These are phyloP conservation scores for Lampris incognitus DNA, from an alignment of 2,113 vertebrate species.

Conservation along the genomic window DNA sequence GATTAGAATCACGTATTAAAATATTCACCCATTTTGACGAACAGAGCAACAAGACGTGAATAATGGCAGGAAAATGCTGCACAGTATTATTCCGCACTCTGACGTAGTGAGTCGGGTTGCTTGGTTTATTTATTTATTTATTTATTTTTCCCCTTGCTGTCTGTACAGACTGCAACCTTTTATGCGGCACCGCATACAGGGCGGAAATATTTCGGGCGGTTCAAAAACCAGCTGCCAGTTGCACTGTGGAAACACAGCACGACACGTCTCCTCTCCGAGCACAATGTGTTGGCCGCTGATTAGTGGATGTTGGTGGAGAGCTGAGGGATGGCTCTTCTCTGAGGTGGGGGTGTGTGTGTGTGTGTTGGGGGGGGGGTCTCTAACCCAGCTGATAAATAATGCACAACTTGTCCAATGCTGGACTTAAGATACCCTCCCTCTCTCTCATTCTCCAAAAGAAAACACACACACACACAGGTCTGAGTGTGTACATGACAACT, in stretches of 20 bases:
- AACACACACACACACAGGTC: neutral
- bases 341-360: slow-evolving; percentile 23
- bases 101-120: too few species aligned
- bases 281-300: slow-evolving; percentile 50
- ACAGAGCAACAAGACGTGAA: too few species aligned
- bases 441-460: neutral
- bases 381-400: slow-evolving; percentile 58
- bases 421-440: slow-evolving; percentile 35
- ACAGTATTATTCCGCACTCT: too few species aligned
- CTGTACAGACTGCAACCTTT: neutral
- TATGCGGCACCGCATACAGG: too few species aligned
- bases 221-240: slow-evolving; percentile 3
- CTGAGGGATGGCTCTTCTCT: slow-evolving; percentile 18
- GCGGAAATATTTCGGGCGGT: too few species aligned
- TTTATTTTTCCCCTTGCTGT: neutral
- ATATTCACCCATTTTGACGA: too few species aligned
- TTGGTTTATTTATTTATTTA: too few species aligned
- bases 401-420: slow-evolving; percentile 42
- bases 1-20: too few species aligned
- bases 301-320: slow-evolving; percentile 48
- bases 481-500: neutral
- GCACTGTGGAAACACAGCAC: neutral
- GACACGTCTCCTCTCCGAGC: slow-evolving; percentile 9
- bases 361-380: slow-evolving; percentile 14
- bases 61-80: too few species aligned